phyloP scores from a whole-genome alignment of 2,797 vertebrate species.

The Megalops cyprinoides region DNA sequence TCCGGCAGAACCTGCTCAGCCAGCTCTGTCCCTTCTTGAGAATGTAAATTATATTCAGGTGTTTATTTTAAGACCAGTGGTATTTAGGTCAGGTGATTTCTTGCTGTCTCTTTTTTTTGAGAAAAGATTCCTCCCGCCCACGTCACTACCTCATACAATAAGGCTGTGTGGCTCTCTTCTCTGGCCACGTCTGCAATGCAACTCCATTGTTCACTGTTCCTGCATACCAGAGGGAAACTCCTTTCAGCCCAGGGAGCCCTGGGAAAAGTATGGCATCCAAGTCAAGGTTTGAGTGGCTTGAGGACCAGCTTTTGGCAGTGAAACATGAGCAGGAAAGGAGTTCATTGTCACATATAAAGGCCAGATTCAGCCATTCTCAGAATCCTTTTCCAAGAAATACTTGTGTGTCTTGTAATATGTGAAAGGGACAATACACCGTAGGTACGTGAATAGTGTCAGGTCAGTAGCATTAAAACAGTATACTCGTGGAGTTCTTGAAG shows the following conservation, averaged over 20 bases:
- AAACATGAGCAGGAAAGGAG: neutral
- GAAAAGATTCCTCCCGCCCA: neutral
- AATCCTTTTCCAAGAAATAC: neutral
- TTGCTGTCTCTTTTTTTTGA: neutral
- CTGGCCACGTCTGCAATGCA: neutral
- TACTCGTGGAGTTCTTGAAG: neutral
- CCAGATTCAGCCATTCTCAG: neutral
- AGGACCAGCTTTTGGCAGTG: neutral
- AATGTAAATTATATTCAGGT: slow-evolving; percentile 6
- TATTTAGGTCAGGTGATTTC: slow-evolving; percentile 3
- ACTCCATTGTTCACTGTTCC: neutral
- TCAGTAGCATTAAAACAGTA: neutral
- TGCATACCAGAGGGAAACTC: neutral
- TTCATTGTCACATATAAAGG: neutral
- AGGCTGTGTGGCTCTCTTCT: neutral
- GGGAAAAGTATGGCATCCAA: neutral
- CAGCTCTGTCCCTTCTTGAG: neutral
- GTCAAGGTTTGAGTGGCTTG: neutral
- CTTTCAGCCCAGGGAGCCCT: neutral
- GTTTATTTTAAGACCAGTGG: slow-evolving; percentile 8
- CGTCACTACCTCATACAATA: neutral
- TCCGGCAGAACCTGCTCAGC: slow-evolving; percentile 11
- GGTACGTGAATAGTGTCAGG: neutral
- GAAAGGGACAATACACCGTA: neutral
- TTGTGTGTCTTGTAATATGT: neutral